Percentiles rank a stretch among this genome's conserved stretches.
phyloP scores from a whole-genome alignment of 2,888 invertebrate genomes.

The Microctonus brassicae region DNA sequence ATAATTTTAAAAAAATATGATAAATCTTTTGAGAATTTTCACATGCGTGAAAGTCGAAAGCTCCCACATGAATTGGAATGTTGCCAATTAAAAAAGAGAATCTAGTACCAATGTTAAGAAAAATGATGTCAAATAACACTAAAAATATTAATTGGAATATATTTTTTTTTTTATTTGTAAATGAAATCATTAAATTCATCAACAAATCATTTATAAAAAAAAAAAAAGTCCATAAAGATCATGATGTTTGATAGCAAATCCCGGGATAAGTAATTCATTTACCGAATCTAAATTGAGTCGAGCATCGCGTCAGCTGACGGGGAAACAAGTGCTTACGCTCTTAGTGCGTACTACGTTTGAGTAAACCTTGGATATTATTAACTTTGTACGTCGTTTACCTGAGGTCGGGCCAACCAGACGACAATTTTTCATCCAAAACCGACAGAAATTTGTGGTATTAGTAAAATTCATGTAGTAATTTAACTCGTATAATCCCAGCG shows the following conservation, averaged over 20 bases:
- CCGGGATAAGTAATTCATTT: conserved; percentile 42
- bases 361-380: conserved; percentile 29
- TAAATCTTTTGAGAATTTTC: not conserved
- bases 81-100: conserved; percentile 47
- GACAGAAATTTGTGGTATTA: conserved; percentile 23
- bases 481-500: not conserved
- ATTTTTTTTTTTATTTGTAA: not conserved
- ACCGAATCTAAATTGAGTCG: conserved; percentile 42
- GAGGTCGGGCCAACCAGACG: conserved; percentile 33
- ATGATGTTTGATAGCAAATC: conserved; percentile 37
- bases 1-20: conserved; percentile 37
- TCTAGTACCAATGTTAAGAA: conserved; percentile 46
- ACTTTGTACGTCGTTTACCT: conserved; percentile 15
- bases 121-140: not conserved
- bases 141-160: conserved; percentile 39
- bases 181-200: not conserved
- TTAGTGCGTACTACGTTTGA: conserved; percentile 18
- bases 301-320: conserved; percentile 30
- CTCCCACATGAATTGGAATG: conserved; percentile 38
- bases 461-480: not conserved
- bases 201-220: not conserved
- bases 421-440: conserved; percentile 34
- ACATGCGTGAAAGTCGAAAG: not conserved
- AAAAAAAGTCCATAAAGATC: conserved; percentile 34
- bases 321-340: conserved; percentile 11